Base-by-base conservation (phyloP, 1,140 invertebrate species). In the Stegodyphus mimosarum region DNA sequence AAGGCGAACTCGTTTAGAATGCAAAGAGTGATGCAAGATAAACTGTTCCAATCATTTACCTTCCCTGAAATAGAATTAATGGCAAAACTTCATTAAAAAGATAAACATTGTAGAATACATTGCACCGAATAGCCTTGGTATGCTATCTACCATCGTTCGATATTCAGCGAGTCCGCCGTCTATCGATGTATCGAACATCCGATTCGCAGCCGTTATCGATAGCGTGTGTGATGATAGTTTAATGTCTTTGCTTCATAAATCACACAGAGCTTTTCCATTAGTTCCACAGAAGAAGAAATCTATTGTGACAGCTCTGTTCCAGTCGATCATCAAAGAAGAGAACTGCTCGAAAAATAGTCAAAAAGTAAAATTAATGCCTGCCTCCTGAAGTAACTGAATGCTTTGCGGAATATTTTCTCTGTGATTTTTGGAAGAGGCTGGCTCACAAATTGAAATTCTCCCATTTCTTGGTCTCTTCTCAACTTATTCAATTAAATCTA, bases 221-320 rank as follows among this genome's bases (percentile, higher is more conserved):
- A 50, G 76, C 75, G 50, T 55, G 76, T 60, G 51, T 69, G 76
- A 79, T 79, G 76, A 79, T 79, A 79, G 76, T 79, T 79, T 79
- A 79, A 79, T 79, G 76, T 79, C 76, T 69, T 70, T 60, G 50
- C 48, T 64, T 69, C 76, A 79, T 79, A 79, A 79, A 79, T 79
- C 76, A 79, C 52, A 10, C 6, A 11, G 67, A 79, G 49, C 18
- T 49, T 66, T 18, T 79, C 76, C 67, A 79, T 79, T 79, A 79
- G 76, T 70, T 79, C 13, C 18, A 50, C 63, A 52, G 66, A 53
- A 55, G 76, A 79, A 69, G 48, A 55, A 79, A 79, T 69, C 76
- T 50, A 66, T 79, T 79, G 53, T 79, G 76, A 79, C 76, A 79
- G 64, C 66, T 70, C 76, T 79, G 64, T 79, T 70, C 64, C 76